Evolutionary conservation across 2,797 vertebrate genomes (phyloP).

Genomic region (Pteronotus mesoamericanus): DNA sequence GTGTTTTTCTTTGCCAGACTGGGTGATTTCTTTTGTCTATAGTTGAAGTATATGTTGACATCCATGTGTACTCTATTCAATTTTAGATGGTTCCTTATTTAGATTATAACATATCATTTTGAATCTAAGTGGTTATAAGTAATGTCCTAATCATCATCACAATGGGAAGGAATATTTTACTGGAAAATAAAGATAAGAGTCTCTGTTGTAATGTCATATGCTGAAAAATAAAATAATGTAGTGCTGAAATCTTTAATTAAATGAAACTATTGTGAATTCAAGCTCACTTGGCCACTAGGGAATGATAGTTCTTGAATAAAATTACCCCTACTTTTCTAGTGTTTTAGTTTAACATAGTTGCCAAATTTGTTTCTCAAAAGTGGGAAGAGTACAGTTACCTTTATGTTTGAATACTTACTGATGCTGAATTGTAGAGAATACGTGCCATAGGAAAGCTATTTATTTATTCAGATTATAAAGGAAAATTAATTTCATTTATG

Average conservation of each 20-base stretch:
- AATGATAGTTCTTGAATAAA: constrained; percentile 8
- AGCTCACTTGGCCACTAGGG: background rate
- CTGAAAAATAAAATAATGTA: background rate
- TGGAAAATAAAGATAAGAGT: constrained; percentile 13
- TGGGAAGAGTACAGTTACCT: background rate
- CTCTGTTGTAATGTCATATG: background rate
- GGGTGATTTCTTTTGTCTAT: constrained; percentile 28
- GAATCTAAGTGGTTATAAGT: constrained; percentile 11
- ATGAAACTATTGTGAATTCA: background rate
- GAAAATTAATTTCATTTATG: background rate
- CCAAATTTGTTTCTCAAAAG: constrained; percentile 1
- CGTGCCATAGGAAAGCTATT: background rate
- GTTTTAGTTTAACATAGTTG: background rate
- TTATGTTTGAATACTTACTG: background rate
- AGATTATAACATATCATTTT: constrained; percentile 22
- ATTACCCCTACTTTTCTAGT: background rate
- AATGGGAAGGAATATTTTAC: constrained; percentile 43
- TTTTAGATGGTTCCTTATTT: constrained; percentile 33
- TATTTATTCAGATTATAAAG: background rate
- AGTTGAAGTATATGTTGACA: constrained; percentile 8
- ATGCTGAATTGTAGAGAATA: background rate
- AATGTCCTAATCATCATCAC: constrained; percentile 41
- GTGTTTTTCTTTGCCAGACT: background rate
- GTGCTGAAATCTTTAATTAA: background rate
- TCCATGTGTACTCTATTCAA: background rate